phyloP scores from a whole-genome alignment of 2,113 vertebrate genomes.

The Ageneiosus marmoratus region DNA sequence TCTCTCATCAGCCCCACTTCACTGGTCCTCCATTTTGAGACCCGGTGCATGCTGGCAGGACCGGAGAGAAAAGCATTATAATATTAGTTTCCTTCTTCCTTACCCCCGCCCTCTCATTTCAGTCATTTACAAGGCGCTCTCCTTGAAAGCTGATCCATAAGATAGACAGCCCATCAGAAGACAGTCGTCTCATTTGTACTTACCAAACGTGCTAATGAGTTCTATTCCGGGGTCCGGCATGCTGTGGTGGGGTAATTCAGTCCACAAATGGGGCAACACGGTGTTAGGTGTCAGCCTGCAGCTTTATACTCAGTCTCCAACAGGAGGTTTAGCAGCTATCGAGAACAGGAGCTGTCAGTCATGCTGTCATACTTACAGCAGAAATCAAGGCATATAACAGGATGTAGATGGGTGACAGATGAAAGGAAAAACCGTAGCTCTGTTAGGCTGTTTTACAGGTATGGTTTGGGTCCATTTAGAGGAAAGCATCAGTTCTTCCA shows the following conservation, averaged over 20 bases:
- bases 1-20: conserved; percentile 71
- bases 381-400: conserved; percentile 10
- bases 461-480: not conserved
- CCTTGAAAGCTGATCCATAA: conserved; percentile 81
- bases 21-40: conserved; percentile 49
- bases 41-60: conserved; percentile 18
- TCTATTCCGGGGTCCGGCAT: conserved; percentile 72
- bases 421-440: not conserved
- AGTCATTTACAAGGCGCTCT: conserved; percentile 76
- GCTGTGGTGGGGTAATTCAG: conserved; percentile 70
- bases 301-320: conserved; percentile 52
- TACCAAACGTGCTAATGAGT: conserved; percentile 83
- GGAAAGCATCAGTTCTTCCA: not conserved
- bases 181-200: conserved; percentile 79
- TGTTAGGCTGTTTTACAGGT: not conserved
- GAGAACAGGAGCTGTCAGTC: conserved; percentile 71
- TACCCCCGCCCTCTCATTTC: conserved; percentile 50
- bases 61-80: conserved; percentile 71
- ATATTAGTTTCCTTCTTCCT: conserved; percentile 76
- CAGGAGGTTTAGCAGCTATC: conserved; percentile 65
- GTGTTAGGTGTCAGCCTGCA: conserved; percentile 67
- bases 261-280: conserved; percentile 61
- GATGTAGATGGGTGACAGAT: not conserved
- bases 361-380: conserved; percentile 25
- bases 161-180: conserved; percentile 81